phyloP scores from a whole-genome alignment of 2,888 invertebrate species.

The Conops quadrifasciatus region DNA sequence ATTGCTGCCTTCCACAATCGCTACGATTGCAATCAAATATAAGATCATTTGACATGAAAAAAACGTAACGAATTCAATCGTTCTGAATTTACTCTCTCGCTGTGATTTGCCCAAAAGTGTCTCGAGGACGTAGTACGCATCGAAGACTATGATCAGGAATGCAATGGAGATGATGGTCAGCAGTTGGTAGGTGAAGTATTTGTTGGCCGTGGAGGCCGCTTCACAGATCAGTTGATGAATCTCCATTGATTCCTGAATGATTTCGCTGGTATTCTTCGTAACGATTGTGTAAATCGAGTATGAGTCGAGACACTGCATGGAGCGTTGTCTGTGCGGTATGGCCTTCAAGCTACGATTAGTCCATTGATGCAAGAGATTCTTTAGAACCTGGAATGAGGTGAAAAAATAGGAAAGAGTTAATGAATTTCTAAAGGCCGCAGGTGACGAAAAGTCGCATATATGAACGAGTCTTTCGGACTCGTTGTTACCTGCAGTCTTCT shows the following conservation, averaged over 20 bases:
- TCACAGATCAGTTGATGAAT: constrained; percentile 64
- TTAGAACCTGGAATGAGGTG: constrained; percentile 55
- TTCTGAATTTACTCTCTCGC: constrained; percentile 62
- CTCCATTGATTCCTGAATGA: constrained; percentile 63
- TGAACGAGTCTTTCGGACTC: too few relatives aligned
- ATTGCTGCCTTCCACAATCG: constrained; percentile 64
- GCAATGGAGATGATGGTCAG: constrained; percentile 64
- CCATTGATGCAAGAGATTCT: constrained; percentile 60
- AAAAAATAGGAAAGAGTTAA: not conserved
- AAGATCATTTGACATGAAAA: constrained; percentile 64
- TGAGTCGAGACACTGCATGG: constrained; percentile 60
- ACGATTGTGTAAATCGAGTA: constrained; percentile 64
- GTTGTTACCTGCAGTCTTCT: too few relatives aligned
- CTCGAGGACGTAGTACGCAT: constrained; percentile 64
- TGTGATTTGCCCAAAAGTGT: constrained; percentile 61
- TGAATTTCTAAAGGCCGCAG: too few relatives aligned
- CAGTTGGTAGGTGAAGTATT: constrained; percentile 64
- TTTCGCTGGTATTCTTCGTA: constrained; percentile 60
- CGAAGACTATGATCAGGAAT: constrained; percentile 64
- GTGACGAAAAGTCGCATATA: too few relatives aligned
- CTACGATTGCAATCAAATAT: constrained; percentile 62
- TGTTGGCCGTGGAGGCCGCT: constrained; percentile 62
- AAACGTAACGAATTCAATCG: constrained; percentile 63
- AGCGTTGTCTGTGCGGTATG: constrained; percentile 54
- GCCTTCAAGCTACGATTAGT: constrained; percentile 49